Percentiles rank a stretch among this genome's conserved stretches.
Evolutionary conservation across 2,888 invertebrate genomes (phyloP).

Genomic region (Drosophila mimetica): DNA sequence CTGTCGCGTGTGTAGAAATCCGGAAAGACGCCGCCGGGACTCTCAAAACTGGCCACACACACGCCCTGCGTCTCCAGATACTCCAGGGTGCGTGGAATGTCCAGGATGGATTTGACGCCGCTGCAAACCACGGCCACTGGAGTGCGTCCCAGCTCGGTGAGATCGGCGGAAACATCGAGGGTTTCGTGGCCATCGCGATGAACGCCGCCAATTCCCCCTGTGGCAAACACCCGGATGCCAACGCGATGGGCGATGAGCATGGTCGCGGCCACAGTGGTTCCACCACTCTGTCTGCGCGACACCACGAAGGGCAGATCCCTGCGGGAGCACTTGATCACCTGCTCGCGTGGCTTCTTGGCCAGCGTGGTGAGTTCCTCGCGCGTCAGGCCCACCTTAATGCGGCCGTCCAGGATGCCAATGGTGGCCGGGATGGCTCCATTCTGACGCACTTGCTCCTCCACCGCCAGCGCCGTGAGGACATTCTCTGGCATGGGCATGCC

Average conservation of each 20-base stretch:
- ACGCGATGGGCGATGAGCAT: conserved; percentile 92
- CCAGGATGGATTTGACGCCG: conserved; percentile 98
- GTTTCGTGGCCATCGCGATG: conserved; percentile 94
- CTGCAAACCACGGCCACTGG: conserved; percentile 96
- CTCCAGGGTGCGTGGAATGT: conserved; percentile 96
- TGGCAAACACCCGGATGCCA: conserved; percentile 96
- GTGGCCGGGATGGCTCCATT: conserved; percentile 96
- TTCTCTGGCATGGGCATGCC: conserved; percentile 98
- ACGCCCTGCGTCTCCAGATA: conserved; percentile 98
- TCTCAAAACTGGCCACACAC: conserved; percentile 92
- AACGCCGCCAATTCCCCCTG: conserved; percentile 95
- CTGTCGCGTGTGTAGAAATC: conserved; percentile 95
- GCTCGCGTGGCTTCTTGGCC: conserved; percentile 84
- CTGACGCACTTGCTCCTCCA: conserved; percentile 89
- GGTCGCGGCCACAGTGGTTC: conserved; percentile 98
- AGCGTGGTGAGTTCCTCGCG: conserved; percentile 88
- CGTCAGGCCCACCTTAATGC: conserved; percentile 91
- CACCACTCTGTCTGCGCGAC: conserved; percentile 90
- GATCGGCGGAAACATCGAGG: conserved; percentile 97
- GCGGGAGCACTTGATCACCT: conserved; percentile 92
- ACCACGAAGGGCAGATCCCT: conserved; percentile 92
- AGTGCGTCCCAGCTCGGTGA: conserved; percentile 94
- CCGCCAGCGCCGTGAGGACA: conserved; percentile 91
- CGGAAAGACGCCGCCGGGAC: conserved; percentile 90
- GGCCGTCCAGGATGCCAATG: conserved; percentile 93